phyloP scores from a whole-genome alignment of 1,140 invertebrate species.

The Trachymyrmex septentrionalis region DNA sequence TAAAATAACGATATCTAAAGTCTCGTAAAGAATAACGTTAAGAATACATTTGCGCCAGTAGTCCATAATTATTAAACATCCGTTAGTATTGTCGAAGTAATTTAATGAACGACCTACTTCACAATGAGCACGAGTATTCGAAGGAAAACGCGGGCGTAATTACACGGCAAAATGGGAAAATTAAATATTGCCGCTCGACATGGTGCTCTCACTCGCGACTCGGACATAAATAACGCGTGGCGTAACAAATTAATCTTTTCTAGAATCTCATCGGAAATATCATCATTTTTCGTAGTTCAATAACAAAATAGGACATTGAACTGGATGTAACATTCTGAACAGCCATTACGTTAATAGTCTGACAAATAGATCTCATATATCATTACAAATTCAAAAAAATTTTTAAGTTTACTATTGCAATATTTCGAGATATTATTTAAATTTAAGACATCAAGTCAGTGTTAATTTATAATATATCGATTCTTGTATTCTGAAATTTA shows the following conservation, averaged over 20 bases:
- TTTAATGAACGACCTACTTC: conserved; percentile 50
- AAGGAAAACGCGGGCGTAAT: conserved; percentile 53
- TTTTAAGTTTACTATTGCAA: neutral
- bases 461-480: too few species aligned
- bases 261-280: conserved; percentile 8
- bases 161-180: conserved; percentile 54
- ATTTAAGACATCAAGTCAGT: neutral
- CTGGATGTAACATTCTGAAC: neutral
- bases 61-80: conserved; percentile 44
- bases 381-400: neutral
- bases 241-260: conserved; percentile 49
- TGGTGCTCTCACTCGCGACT: conserved; percentile 30
- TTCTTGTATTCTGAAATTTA: neutral
- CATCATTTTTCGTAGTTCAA: neutral
- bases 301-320: neutral
- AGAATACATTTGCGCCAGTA: neutral
- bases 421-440: neutral
- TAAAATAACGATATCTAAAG: conserved; percentile 26
- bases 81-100: conserved; percentile 55
- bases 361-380: neutral
- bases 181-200: conserved; percentile 58
- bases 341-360: neutral
- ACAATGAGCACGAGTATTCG: conserved; percentile 14
- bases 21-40: conserved; percentile 34
- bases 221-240: conserved; percentile 44